These are phyloP conservation scores for Spilarctia lutea DNA, from an alignment of 2,888 invertebrate species.

Conservation along the genomic window DNA sequence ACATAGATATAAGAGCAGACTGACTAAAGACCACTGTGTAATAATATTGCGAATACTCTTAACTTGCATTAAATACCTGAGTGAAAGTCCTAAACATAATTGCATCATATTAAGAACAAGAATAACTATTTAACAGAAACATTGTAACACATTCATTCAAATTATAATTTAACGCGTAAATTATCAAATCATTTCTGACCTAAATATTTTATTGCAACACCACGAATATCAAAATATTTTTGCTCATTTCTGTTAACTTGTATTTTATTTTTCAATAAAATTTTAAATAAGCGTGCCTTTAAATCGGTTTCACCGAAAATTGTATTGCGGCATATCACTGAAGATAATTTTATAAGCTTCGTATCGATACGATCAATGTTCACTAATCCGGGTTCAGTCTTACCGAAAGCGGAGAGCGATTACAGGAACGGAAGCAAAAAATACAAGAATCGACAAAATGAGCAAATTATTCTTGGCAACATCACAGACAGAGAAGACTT, in stretches of 20 bases:
- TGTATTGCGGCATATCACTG: constrained; percentile 31
- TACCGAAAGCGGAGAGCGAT: background rate
- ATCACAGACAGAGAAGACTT: too few relatives aligned
- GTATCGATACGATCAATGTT: constrained; percentile 27
- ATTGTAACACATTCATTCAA: background rate
- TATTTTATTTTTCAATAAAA: background rate
- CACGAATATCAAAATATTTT: too few relatives aligned
- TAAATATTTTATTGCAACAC: too few relatives aligned
- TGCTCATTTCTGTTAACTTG: too few relatives aligned
- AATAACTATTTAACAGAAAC: background rate
- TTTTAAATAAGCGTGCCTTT: constrained; percentile 5
- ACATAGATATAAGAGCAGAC: too few relatives aligned
- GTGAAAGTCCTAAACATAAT: too few relatives aligned
- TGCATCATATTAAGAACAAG: too few relatives aligned
- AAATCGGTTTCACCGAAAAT: constrained; percentile 28
- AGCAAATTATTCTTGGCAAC: too few relatives aligned
- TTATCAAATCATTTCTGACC: background rate
- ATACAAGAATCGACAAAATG: too few relatives aligned
- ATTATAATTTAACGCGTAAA: background rate
- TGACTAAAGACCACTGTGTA: background rate
- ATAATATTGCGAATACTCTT: too few relatives aligned
- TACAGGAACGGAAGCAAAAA: too few relatives aligned
- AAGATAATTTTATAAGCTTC: constrained; percentile 34
- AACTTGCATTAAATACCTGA: too few relatives aligned
- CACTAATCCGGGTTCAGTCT: background rate